Conservation (phyloP, 2,797 vertebrate species). For the Megaceryle alcyon region DNA sequence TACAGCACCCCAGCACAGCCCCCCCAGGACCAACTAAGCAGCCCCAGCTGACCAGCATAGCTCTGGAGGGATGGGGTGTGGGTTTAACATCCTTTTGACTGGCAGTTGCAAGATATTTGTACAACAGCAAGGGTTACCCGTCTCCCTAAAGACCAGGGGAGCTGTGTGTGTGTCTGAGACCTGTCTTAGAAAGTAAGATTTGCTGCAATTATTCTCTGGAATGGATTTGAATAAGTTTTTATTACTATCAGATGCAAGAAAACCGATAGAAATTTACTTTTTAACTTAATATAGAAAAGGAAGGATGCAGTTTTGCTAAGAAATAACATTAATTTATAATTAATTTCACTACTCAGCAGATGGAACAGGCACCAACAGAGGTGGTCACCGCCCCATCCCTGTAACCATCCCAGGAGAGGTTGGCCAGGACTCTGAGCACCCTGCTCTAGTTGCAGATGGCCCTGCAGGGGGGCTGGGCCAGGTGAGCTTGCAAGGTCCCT, state of each 20-base stretch:
- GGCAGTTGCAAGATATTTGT: not conserved
- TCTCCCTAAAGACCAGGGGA: not conserved
- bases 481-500: no score
- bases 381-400: no score
- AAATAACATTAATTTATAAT: not conserved
- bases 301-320: not conserved
- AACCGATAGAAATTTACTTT: not conserved
- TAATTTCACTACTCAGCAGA: not conserved
- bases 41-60: not conserved
- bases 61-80: fast-evolving
- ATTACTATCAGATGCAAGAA: not conserved
- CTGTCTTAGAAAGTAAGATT: fast-evolving
- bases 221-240: not conserved
- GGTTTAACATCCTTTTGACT: no score
- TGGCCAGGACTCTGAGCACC: no score
- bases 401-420: no score
- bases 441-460: no score
- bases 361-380: no score
- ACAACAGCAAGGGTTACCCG: not conserved
- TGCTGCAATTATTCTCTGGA: not conserved
- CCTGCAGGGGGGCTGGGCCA: no score
- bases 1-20: not conserved
- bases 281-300: fast-evolving
- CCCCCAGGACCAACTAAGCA: fast-evolving
- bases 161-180: not conserved